phyloP scores from a whole-genome alignment of 2,113 vertebrate species.

The Takifugu bimaculatus region DNA sequence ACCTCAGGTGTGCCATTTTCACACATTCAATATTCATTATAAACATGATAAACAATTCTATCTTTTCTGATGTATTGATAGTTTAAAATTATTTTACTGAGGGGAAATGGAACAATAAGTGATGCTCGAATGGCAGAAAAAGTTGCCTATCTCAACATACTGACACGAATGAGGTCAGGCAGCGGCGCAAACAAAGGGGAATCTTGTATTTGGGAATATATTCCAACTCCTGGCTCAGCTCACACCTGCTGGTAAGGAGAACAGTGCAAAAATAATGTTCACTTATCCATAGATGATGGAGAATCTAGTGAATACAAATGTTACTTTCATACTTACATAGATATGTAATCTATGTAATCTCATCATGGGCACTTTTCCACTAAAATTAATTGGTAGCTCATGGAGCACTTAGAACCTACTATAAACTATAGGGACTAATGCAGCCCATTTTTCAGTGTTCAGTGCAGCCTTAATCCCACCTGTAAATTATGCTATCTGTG shows the following conservation, averaged over 20 bases:
- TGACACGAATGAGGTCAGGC: slow-evolving; percentile 22
- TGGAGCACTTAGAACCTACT: too few relatives aligned
- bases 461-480: too few relatives aligned
- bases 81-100: too few relatives aligned
- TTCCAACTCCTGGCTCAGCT: slow-evolving; percentile 7
- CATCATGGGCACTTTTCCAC: too few relatives aligned
- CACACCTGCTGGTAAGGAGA: slow-evolving; percentile 60
- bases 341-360: not conserved
- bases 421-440: too few relatives aligned
- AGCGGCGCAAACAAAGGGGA: not conserved
- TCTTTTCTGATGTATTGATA: too few relatives aligned
- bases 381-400: too few relatives aligned
- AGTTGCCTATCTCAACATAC: not conserved
- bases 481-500: too few relatives aligned
- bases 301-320: slow-evolving; percentile 33
- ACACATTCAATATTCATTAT: not conserved
- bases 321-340: slow-evolving; percentile 10
- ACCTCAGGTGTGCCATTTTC: slow-evolving; percentile 2
- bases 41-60: too few relatives aligned
- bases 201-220: not conserved
- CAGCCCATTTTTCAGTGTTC: too few relatives aligned
- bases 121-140: too few relatives aligned
- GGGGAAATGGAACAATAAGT: not conserved
- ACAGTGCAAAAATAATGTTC: slow-evolving; percentile 44
- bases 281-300: slow-evolving; percentile 42